Evolutionary conservation across 2,113 vertebrate genomes (phyloP).

Genomic region (Pseudonaja textilis): DNA sequence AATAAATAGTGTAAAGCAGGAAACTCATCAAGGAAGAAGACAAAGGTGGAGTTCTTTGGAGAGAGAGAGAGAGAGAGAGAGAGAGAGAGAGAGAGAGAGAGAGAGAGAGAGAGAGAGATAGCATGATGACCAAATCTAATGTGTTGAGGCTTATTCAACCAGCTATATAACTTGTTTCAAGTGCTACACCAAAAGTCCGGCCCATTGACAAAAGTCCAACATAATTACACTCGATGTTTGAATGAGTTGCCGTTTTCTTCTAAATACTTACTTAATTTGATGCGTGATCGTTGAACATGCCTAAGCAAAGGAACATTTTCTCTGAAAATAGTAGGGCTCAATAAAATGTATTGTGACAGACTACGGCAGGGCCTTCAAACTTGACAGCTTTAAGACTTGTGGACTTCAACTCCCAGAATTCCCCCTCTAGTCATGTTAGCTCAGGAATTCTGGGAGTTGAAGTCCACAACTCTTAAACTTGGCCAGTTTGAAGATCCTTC

Average conservation of each 20-base stretch:
- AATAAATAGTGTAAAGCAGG: not conserved
- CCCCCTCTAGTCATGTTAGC: too few relatives aligned
- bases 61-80: too few relatives aligned
- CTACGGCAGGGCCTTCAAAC: too few relatives aligned
- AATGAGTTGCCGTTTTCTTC: not conserved
- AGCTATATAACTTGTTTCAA: not conserved
- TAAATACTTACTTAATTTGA: not conserved
- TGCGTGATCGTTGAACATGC: not conserved
- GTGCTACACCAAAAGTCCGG: not conserved
- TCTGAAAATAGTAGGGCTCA: not conserved
- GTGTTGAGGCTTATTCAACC: not conserved
- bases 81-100: too few relatives aligned
- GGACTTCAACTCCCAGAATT: too few relatives aligned
- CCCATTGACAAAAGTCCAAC: not conserved
- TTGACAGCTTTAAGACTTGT: too few relatives aligned
- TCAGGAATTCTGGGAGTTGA: too few relatives aligned
- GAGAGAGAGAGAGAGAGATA: too few relatives aligned
- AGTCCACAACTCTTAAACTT: too few relatives aligned
- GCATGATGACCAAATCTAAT: too few relatives aligned
- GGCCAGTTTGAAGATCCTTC: too few relatives aligned
- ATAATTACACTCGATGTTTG: not conserved
- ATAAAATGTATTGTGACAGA: not conserved
- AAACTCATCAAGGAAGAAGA: not conserved
- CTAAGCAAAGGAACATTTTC: not conserved
- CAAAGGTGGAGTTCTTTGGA: not conserved